These are phyloP conservation scores for Drosophila rhopaloa DNA, from an alignment of 1,140 invertebrate species.

Conservation along the genomic window DNA sequence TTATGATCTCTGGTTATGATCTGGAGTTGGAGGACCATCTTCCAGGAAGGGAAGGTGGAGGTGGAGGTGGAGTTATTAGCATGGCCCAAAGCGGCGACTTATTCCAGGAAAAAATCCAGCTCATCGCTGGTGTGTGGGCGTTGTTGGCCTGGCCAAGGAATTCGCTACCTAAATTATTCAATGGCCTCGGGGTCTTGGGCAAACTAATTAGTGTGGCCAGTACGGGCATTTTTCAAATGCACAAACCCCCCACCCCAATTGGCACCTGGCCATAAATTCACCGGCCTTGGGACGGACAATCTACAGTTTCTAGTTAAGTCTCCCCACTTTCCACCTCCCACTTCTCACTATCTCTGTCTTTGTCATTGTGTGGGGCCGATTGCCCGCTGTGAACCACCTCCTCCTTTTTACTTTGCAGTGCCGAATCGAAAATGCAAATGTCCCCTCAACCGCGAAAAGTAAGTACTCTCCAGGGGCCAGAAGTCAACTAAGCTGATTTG, in stretches of 20 bases:
- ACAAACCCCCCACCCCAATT: slow-evolving; percentile 18
- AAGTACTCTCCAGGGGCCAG: neutral
- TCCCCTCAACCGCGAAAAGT: neutral
- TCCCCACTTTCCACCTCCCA: neutral
- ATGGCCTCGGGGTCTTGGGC: slow-evolving; percentile 42
- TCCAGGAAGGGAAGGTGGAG: slow-evolving; percentile 40
- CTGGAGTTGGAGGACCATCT: slow-evolving; percentile 2
- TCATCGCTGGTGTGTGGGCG: slow-evolving; percentile 61
- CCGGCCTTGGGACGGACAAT: slow-evolving; percentile 16
- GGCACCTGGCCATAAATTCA: slow-evolving; percentile 48
- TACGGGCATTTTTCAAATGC: slow-evolving; percentile 43
- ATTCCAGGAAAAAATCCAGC: slow-evolving; percentile 64
- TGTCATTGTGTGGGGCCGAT: slow-evolving; percentile 64
- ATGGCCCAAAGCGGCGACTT: slow-evolving; percentile 61
- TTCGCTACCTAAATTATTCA: slow-evolving; percentile 79
- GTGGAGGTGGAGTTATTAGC: slow-evolving; percentile 53
- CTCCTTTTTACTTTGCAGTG: neutral
- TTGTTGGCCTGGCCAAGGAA: slow-evolving; percentile 45
- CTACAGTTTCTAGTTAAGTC: slow-evolving; percentile 67
- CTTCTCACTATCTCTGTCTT: slow-evolving; percentile 9
- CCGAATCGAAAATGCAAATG: slow-evolving; percentile 13
- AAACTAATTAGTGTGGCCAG: slow-evolving; percentile 77
- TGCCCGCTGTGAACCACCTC: slow-evolving; percentile 3
- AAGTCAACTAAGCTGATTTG: slow-evolving; percentile 11
- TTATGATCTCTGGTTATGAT: slow-evolving; percentile 32